A percentile compares a stretch with the other conserved stretches of the same genome.
Conservation (phyloP, 2,113 vertebrate species). For the Cariama cristata region DNA sequence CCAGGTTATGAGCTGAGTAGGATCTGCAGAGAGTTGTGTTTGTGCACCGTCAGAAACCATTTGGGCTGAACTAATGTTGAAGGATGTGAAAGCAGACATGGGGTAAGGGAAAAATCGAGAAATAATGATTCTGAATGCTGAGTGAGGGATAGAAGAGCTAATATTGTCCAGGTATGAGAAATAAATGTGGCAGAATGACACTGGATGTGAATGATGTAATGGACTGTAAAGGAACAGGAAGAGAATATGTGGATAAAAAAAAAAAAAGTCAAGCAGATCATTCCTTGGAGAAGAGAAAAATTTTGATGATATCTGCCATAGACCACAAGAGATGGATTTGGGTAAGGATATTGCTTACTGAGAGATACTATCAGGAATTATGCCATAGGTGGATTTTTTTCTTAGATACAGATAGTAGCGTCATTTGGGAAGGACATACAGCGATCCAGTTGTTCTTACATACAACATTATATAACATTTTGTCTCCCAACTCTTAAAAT, state of each 20-base stretch:
- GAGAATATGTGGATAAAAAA: background rate
- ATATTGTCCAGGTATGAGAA: background rate
- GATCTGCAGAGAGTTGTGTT: background rate
- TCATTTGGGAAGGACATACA: background rate
- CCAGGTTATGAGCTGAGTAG: rapidly evolving
- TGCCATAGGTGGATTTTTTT: background rate
- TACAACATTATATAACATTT: background rate
- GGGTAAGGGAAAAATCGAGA: rapidly evolving
- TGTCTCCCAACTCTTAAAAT: background rate
- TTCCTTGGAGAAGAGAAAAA: background rate
- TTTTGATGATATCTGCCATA: background rate
- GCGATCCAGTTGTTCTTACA: background rate
- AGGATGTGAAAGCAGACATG: background rate
- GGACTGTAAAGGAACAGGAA: background rate
- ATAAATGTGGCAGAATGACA: background rate
- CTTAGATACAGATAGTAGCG: background rate
- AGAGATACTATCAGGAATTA: background rate
- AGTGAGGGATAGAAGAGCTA: background rate
- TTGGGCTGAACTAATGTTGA: background rate
- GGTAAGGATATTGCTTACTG: rapidly evolving
- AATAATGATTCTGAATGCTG: background rate
- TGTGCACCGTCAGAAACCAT: rapidly evolving
- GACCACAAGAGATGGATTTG: background rate
- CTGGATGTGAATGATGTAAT: background rate
- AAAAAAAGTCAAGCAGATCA: rapidly evolving